Evolutionary conservation across 2,888 invertebrate genomes (phyloP).

Genomic region (Escarpia spicata): DNA sequence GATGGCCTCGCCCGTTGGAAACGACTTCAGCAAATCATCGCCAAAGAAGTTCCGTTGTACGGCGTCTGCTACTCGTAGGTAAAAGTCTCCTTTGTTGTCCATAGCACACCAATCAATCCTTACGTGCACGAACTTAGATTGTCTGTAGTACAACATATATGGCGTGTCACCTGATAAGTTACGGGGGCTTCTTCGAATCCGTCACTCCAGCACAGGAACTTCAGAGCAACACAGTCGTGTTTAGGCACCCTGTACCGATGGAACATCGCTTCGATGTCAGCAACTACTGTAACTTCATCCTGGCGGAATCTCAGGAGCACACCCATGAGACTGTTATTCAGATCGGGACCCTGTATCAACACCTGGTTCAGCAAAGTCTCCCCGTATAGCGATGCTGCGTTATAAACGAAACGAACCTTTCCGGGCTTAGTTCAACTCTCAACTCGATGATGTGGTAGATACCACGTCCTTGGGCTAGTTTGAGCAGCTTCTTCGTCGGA

Average conservation of each 20-base stretch:
- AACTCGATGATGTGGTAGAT: background rate
- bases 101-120: background rate
- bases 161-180: conserved; percentile 21
- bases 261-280: conserved; percentile 26
- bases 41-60: conserved; percentile 20
- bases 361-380: background rate
- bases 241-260: conserved; percentile 9
- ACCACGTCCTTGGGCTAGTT: background rate
- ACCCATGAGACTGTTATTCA: conserved; percentile 25
- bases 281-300: background rate
- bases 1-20: background rate
- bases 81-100: background rate
- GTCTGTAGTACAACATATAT: conserved; percentile 25
- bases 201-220: conserved; percentile 20
- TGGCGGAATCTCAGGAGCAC: background rate
- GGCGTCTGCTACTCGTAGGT: background rate
- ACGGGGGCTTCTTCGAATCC: background rate
- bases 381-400: no score
- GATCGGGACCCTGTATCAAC: background rate
- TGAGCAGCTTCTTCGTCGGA: background rate
- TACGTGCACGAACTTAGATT: background rate
- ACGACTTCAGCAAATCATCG: background rate
- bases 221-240: conserved; percentile 19
- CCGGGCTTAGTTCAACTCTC: background rate
- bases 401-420: no score